Evolutionary conservation across 2,888 invertebrate species (phyloP).

Genomic region (Drosophila tanythrix): DNA sequence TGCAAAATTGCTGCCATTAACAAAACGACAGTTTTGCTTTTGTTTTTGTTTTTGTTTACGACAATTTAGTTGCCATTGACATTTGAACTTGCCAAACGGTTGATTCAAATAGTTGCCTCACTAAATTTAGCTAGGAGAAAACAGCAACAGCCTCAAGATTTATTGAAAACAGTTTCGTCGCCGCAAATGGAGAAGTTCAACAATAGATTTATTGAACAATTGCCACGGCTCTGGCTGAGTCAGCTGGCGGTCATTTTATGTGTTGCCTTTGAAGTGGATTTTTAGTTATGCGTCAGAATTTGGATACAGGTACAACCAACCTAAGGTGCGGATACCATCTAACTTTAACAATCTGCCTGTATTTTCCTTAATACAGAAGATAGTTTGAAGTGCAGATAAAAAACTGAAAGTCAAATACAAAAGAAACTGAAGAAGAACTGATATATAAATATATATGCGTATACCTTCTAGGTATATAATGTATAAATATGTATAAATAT

Average conservation of each 20-base stretch:
- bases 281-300: slow-evolving; percentile 10
- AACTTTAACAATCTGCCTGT: neutral
- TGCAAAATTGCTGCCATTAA: slow-evolving; percentile 73
- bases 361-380: neutral
- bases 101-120: slow-evolving; percentile 23
- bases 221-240: slow-evolving; percentile 12
- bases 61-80: slow-evolving; percentile 76
- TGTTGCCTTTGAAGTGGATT: slow-evolving; percentile 4
- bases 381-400: neutral
- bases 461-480: too few relatives aligned
- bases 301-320: neutral
- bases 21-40: slow-evolving; percentile 47
- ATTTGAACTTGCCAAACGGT: slow-evolving; percentile 71
- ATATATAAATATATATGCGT: neutral
- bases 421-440: neutral
- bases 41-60: slow-evolving; percentile 20
- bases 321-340: neutral
- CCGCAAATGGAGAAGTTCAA: slow-evolving; percentile 4
- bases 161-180: slow-evolving; percentile 23
- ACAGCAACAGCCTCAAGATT: slow-evolving; percentile 23
- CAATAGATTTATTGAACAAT: slow-evolving; percentile 30
- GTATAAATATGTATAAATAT: neutral
- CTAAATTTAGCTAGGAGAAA: slow-evolving; percentile 20
- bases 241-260: slow-evolving; percentile 24
- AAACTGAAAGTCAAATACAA: neutral